Conservation (phyloP, 2,797 vertebrate species). For the Danio choprae region DNA sequence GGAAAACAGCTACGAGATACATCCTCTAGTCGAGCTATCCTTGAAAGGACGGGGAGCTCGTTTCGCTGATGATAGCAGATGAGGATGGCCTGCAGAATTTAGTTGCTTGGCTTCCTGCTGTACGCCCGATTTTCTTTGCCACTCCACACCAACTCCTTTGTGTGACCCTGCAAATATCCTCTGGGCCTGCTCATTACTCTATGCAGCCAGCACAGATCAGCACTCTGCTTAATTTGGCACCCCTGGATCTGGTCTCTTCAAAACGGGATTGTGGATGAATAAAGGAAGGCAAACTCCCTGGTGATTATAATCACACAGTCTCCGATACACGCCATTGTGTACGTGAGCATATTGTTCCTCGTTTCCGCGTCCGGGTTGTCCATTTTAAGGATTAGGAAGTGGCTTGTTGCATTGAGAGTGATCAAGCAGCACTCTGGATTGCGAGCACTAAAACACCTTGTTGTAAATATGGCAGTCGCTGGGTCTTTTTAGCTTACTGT, state of each 20-base stretch:
- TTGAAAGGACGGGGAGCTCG: slow-evolving; percentile 59
- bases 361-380: slow-evolving; percentile 62
- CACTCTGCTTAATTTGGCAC: slow-evolving; percentile 80
- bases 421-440: slow-evolving; percentile 62
- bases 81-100: slow-evolving; percentile 76
- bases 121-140: slow-evolving; percentile 76
- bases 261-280: slow-evolving; percentile 58
- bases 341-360: slow-evolving; percentile 44
- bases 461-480: background rate
- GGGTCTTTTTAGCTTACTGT: slow-evolving; percentile 76
- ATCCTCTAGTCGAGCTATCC: slow-evolving; percentile 48
- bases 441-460: slow-evolving; percentile 36
- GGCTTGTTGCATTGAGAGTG: slow-evolving; percentile 72
- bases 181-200: slow-evolving; percentile 82
- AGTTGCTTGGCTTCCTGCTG: slow-evolving; percentile 72
- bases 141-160: slow-evolving; percentile 75
- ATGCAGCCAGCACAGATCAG: slow-evolving; percentile 72
- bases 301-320: slow-evolving; percentile 59
- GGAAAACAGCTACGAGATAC: slow-evolving; percentile 16
- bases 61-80: slow-evolving; percentile 69
- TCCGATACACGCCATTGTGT: slow-evolving; percentile 60
- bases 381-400: slow-evolving; percentile 65
- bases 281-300: slow-evolving; percentile 51
- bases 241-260: slow-evolving; percentile 70
- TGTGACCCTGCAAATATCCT: slow-evolving; percentile 84